Base-by-base conservation (phyloP, 1,140 invertebrate genomes). In the Manduca sexta region DNA sequence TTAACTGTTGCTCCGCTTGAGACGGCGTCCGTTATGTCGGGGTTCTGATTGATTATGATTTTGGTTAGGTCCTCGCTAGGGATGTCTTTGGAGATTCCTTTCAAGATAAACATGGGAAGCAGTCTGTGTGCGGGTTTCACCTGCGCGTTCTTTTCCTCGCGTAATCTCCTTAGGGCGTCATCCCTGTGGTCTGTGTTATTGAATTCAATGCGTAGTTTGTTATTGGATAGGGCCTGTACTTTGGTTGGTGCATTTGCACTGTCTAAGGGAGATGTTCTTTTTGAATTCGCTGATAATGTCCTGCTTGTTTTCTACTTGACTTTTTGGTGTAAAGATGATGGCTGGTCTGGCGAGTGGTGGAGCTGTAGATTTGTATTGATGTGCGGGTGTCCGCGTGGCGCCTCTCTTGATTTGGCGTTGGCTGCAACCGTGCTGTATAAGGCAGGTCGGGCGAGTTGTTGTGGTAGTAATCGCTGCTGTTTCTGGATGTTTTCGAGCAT, bases 201-300 rank as follows among this genome's bases (percentile, higher is more conserved):
- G 29, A 59, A 59, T 6, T 54, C 46, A 2, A 59, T 43, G 1
- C 44, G 33, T 1, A 60, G 15, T 13, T 48, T 48, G 6, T 55
- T 55, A 16, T 55, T 55, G 0, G 48, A 50, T 0, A 55, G 13
- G 2, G 40, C 16, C 21, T 40, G 39, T 1, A 56, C 31, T 4
- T 14, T 41, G 1, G 45, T 26, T 3, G 52, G 52, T 1, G 52
- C 47, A 12, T 44, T 11, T 16, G 38, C 6, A 17, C 1, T 39
- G 8, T 8, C 16, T 14, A 15, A 17, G 16, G 17, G 3, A 8
- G 14, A 39, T 39, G 14, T n/a, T 39, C 1, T 17, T 12, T 17
- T 15, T 16, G 6, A 14, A 16, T 6, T 7, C 38, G 10, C 8
- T 7, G 7, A 39, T 18, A 7, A 16, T n/a, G 1, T 39, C 14